Percentiles rank a stretch among this genome's conserved stretches.
Evolutionary conservation across 2,888 invertebrate species (phyloP).

Genomic region (Teleogryllus oceanicus): DNA sequence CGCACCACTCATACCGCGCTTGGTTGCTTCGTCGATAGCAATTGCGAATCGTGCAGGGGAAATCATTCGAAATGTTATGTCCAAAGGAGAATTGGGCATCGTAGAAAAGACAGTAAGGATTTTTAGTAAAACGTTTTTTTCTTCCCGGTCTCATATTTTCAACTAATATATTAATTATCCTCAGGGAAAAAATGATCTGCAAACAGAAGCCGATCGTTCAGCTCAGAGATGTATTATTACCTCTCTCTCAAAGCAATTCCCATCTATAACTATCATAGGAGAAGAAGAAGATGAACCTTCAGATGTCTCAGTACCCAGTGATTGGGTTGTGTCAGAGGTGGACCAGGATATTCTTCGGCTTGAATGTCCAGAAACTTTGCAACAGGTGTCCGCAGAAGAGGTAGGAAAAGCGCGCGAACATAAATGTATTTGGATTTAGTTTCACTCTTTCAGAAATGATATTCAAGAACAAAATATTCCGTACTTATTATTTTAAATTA

Average conservation of each 20-base stretch:
- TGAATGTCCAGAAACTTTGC: slow-evolving; percentile 66
- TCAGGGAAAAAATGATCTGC: slow-evolving; percentile 86
- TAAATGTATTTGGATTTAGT: not conserved
- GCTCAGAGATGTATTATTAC: slow-evolving; percentile 91
- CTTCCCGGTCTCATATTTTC: too few relatives aligned
- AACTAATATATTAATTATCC: slow-evolving; percentile 36
- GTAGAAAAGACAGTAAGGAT: slow-evolving; percentile 72
- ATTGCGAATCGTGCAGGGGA: slow-evolving; percentile 80
- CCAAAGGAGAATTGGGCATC: slow-evolving; percentile 83
- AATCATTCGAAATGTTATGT: slow-evolving; percentile 88
- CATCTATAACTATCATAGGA: slow-evolving; percentile 78
- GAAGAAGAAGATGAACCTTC: slow-evolving; percentile 83
- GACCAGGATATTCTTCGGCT: slow-evolving; percentile 64
- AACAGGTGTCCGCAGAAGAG: slow-evolving; percentile 69
- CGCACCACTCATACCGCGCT: slow-evolving; percentile 62
- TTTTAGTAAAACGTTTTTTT: too few relatives aligned
- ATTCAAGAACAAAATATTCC: too few relatives aligned
- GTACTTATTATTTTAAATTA: not conserved
- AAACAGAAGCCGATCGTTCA: slow-evolving; percentile 96
- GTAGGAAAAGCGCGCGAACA: slow-evolving; percentile 42
- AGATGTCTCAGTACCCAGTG: slow-evolving; percentile 63
- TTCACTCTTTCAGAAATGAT: too few relatives aligned
- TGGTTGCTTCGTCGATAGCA: slow-evolving; percentile 74
- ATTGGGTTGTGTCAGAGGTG: slow-evolving; percentile 72
- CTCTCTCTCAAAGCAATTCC: slow-evolving; percentile 79